Evolutionary conservation across 1,140 invertebrate genomes (phyloP).

Genomic region (Sycophila sp.): DNA sequence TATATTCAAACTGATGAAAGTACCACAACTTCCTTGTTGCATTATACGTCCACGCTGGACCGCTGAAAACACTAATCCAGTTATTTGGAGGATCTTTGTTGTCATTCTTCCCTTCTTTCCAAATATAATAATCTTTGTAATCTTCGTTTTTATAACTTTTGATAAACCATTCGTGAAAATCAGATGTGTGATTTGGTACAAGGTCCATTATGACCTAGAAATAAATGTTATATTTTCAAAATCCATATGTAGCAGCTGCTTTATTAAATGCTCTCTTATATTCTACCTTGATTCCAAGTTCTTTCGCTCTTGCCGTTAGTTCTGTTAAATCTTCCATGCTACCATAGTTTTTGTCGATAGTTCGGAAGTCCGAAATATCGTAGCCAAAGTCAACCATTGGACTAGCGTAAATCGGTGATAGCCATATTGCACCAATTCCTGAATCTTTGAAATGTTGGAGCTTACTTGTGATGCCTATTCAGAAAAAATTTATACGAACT

Average conservation of each 20-base stretch:
- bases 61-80: constrained; percentile 69
- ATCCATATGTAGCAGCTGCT: too few species aligned
- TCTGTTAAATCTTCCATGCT: constrained; percentile 72
- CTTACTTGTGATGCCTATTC: constrained; percentile 60
- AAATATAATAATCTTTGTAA: constrained; percentile 80
- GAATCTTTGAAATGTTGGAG: constrained; percentile 62
- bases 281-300: constrained; percentile 60
- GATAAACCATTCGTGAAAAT: constrained; percentile 78
- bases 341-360: constrained; percentile 71
- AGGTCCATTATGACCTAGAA: constrained; percentile 57
- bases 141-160: constrained; percentile 67
- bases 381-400: constrained; percentile 76
- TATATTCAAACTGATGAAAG: constrained; percentile 67
- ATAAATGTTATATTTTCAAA: neutral
- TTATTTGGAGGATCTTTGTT: constrained; percentile 66
- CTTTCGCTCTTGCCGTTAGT: constrained; percentile 63
- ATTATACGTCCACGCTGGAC: constrained; percentile 66
- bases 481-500: too few species aligned
- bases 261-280: too few species aligned
- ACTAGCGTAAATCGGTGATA: constrained; percentile 76
- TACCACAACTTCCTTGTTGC: constrained; percentile 62
- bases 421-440: constrained; percentile 69
- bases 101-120: constrained; percentile 66
- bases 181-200: constrained; percentile 80
- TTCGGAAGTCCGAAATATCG: constrained; percentile 72